Evolutionary conservation across 2,797 vertebrate genomes (phyloP), one percentile per base, ranked within the genome.

Genomic region (Hylomyscus alleni): DNA sequence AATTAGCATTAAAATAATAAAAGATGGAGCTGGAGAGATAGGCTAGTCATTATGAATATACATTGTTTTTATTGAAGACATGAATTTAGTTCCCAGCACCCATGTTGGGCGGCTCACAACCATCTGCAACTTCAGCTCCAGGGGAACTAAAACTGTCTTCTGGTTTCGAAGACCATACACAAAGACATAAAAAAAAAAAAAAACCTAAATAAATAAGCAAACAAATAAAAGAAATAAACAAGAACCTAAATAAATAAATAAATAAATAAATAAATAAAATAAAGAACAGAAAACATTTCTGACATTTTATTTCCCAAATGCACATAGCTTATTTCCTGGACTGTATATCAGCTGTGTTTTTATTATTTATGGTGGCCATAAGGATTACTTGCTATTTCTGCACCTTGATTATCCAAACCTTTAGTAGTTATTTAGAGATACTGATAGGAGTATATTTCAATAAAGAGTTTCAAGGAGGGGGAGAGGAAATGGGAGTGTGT

Each of bases 341-440:
- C 52, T 88, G 50, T 10, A 85, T 44, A 44, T 22, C 65, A 83
- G 60, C 69, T 82, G 2, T 54, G 52, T 89, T 91, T 95, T 65
- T 52, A 92, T 90, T 76, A 56, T 88, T 22, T 90, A 13, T 77
- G 77, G 17, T 81, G 40, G 37, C 56, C 65, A 88, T 69, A 80
- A 95, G 82, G 60, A 92, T 89, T 56, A 94, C 6, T 67, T 67
- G 65, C 12, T 52, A 94, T 26, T 72, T 94, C 44, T 91, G 6
- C 10, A 82, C 76, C 73, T 93, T 52, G 81, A 82, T 89, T 62
- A 89, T n/a, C 86, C 29, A 67, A 50, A 34, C 31, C 75, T 77
- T 50, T 14, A 40, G 56, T 83, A 34, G 60, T 34, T 77, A 86
- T 54, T 91, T 73, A 40, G 89, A 83, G 56, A 85, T 69, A 86